Evolutionary conservation across 30 jellyfish, hydroid and myxozoan genomes (phyloP), one percentile per base, ranked within the genome.

Genomic region (Aurelia sp.): DNA sequence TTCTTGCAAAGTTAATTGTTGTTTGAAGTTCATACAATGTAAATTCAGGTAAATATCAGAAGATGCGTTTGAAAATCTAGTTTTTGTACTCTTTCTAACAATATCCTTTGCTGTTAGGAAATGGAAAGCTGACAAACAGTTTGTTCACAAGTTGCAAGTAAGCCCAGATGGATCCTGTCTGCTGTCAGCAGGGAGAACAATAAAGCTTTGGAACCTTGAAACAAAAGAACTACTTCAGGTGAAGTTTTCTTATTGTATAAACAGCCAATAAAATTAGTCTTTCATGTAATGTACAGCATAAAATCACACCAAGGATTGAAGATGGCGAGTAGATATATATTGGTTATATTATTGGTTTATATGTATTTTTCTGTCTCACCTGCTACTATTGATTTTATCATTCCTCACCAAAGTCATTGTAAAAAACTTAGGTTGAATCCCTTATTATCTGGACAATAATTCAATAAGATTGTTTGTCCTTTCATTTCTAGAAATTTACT

Each of bases 101-200:
- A 30, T 80, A 69, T n/a, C 8, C 19, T 76, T 5, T 41, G 19
- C 44, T 75, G 64, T 17, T 38, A 91, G 98, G 63, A 85, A 85
- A 71, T 91, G 98, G 98, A 85, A 84, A 21, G 98, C 87, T 24
- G 93, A 81, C 48, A 85, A 91, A 72, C 80, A 22, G 15, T 48
- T 80, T 58, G 92, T 86, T 48, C 76, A 78, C 10, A 80, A 66
- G 65, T 41, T 91, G 31, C 76, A 75, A 22, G 90, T 79, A 20
- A 88, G 93, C 55, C 93, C 98, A 17, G 86, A 76, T 74, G 96
- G 96, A 8, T 80, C 59, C 63, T 51, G 92, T 40, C 66, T 91
- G 44, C 59, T 91, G 67, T 83, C 98, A 15, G 98, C 98, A n/a
- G 96, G 98, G 16, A 75, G 92, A 21, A 53, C 90, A 69, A 91